Percentiles rank a stretch among this genome's conserved stretches.
phyloP scores from a whole-genome alignment of 2,113 vertebrate species.

The Copsychus sechellarum region DNA sequence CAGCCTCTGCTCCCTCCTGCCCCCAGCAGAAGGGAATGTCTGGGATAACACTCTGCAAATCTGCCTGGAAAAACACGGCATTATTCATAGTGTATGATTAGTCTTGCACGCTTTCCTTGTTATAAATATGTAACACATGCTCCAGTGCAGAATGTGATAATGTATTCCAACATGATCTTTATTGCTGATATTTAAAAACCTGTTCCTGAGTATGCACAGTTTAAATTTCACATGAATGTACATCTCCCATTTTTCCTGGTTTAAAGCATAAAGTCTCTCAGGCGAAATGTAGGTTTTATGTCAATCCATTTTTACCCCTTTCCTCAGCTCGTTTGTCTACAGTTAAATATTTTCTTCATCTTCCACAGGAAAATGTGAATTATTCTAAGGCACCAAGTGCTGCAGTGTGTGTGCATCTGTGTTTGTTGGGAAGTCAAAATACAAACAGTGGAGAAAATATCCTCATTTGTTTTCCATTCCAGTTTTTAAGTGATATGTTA shows the following conservation, averaged over 20 bases:
- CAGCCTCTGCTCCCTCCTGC: neutral
- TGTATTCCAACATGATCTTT: constrained; percentile 73
- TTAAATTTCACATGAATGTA: constrained; percentile 23
- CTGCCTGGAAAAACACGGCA: neutral
- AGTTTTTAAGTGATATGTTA: constrained; percentile 43
- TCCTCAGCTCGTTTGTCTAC: neutral
- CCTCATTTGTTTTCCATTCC: constrained; percentile 49
- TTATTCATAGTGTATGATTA: constrained; percentile 24
- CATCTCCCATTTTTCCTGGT: neutral
- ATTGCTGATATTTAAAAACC: constrained; percentile 75
- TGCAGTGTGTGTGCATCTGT: neutral
- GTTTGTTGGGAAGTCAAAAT: constrained; percentile 34
- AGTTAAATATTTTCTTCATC: constrained; percentile 39
- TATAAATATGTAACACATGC: constrained; percentile 66
- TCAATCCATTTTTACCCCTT: neutral
- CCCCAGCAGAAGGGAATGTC: neutral
- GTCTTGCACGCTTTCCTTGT: constrained; percentile 55
- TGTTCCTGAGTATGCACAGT: constrained; percentile 57
- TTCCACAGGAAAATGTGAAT: neutral
- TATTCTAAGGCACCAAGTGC: neutral
- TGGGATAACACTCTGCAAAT: constrained; percentile 10
- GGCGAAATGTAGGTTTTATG: neutral
- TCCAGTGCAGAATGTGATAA: constrained; percentile 65
- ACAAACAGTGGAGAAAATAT: constrained; percentile 33
- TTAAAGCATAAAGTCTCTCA: neutral